Evolutionary conservation across 2,113 vertebrate genomes (phyloP), one percentile per base, ranked within the genome.

Genomic region (Dolichotis patagonum): DNA sequence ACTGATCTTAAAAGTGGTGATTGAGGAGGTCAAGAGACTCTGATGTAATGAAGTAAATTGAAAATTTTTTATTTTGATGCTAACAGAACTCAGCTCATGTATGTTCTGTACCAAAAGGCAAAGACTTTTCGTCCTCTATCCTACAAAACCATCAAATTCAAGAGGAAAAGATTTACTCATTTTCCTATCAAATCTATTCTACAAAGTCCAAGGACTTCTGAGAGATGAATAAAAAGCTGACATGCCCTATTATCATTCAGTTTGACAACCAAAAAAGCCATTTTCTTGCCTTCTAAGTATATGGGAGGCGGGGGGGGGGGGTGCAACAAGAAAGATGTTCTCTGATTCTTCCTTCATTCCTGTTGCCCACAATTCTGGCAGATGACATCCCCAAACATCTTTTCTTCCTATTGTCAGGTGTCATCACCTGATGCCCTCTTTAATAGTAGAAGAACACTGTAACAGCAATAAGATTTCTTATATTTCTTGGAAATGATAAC

Each of bases 401-500:
- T 95, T 85, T 91, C 65, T 91, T 97, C 69, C 91, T 77, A 90
- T 56, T 97, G 85, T 94, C 75, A 96, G 77, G 91, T 94, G 30
- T 80, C 81, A 97, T 92, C 85, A 96, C 91, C 75, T 97, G 69
- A 96, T 90, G 89, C 93, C 90, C 93, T 96, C 90, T 97, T 95
- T 81, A 92, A n/a, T 58, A 12, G 24, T 5, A 95, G 82, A 41
- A 97, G 54, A 92, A 94, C 63, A 97, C 58, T 94, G 91, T 97
- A 97, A 93, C 43, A 91, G 71, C 82, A 97, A 93, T 94, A 78
- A 94, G 86, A 95, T 81, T 88, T 90, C 85, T 87, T 89, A 32
- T 80, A 95, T 95, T 90, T 96, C 94, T 95, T 96, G 71, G 84
- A 95, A 97, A 92, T 95, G 82, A 90, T 82, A 97, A 95, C 75